Conservation (phyloP, 2,797 vertebrate species). For the Urosaurus nigricauda region DNA sequence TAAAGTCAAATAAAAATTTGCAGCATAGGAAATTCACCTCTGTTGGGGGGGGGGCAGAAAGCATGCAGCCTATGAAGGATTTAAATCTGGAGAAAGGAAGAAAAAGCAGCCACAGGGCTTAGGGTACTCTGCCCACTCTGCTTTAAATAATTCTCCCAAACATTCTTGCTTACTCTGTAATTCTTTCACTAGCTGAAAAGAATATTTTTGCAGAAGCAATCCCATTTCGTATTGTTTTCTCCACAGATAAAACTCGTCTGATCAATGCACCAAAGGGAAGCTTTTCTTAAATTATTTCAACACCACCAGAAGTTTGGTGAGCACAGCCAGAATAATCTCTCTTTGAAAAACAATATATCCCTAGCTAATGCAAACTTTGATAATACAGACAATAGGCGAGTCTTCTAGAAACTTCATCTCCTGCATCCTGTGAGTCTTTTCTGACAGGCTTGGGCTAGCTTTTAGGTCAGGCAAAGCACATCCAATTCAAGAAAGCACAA, state of each 20-base stretch:
- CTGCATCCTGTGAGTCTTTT: not conserved
- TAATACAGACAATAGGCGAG: not conserved
- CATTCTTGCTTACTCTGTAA: not conserved
- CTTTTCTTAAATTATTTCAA: not conserved
- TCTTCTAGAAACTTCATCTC: not conserved
- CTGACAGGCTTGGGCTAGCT: not conserved
- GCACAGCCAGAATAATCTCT: not conserved
- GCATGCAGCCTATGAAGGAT: too few relatives aligned
- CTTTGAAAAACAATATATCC: not conserved
- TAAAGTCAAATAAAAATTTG: too few relatives aligned
- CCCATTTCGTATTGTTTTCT: not conserved
- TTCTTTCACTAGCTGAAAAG: not conserved
- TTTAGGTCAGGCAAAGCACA: not conserved
- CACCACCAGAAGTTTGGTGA: not conserved
- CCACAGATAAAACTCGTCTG: not conserved
- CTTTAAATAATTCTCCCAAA: not conserved
- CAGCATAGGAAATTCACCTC: too few relatives aligned
- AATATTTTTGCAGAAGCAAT: not conserved
- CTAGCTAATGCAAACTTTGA: not conserved
- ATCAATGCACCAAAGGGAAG: not conserved
- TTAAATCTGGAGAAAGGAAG: too few relatives aligned
- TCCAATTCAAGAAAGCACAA: not conserved
- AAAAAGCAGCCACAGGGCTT: too few relatives aligned
- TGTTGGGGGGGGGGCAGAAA: too few relatives aligned
- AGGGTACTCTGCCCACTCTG: too few relatives aligned